Evolutionary conservation across 2,888 invertebrate species (phyloP), one percentile per base, ranked within the genome.

Genomic region (Thyatira batis): DNA sequence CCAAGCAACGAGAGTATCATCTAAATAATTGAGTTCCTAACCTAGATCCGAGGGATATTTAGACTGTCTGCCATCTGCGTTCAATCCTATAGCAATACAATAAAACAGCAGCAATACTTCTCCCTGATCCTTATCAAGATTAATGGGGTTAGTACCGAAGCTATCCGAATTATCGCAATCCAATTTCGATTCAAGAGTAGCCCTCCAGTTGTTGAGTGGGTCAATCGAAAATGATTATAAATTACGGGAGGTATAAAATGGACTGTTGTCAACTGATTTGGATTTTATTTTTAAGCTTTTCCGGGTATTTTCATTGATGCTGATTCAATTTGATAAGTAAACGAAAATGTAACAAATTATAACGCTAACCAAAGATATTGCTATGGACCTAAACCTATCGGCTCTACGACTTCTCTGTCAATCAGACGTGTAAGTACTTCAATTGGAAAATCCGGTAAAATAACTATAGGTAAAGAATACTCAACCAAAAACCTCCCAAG

Each of bases 171-270:
- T 71, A 76, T 73, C 65, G 67, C 71, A 65, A 78, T 76, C 73
- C 76, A 77, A 78, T 78, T 78, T 69, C 63, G 67, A 69, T 69
- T 73, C 69, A 69, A 72, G 72, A 70, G 73, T 67, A 64, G 51
- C 63, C 63, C 58, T 69, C 49, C 45, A 58, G 68, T 56, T 65
- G 61, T 65, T 63, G 66, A 76, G 71, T 67, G 71, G 61, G 57
- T 65, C 72, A 76, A 78, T 75, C 71, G 76, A 72, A 76, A 74
- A 69, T 71, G 64, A 72, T 72, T 74, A 72, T 76, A 67, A 63
- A 65, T 28, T 48, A 48, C n/a, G 65, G 65, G 62, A 63, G 66
- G 68, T 69, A 65, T 68, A 63, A 63, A 67, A 55, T 61, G 60
- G 63, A 61, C 65, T 65, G 69, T 68, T 68, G 59, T 61, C 62